phyloP scores from a whole-genome alignment of 2,888 invertebrate genomes.

The Drosophila neotestacea region DNA sequence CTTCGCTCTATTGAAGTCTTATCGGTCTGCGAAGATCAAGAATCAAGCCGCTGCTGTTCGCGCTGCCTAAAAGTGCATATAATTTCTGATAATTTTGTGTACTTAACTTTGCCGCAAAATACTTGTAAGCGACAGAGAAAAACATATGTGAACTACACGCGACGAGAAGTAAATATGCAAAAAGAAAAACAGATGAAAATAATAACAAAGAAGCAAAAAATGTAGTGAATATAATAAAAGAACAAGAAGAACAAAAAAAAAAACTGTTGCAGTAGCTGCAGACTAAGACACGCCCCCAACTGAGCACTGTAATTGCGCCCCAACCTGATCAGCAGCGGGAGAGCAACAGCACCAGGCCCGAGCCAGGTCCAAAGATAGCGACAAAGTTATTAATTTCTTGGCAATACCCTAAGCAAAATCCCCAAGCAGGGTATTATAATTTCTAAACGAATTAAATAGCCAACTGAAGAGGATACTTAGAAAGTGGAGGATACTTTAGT shows the following conservation, averaged over 20 bases:
- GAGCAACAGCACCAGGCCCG: slow-evolving; percentile 20
- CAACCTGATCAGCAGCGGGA: slow-evolving; percentile 65
- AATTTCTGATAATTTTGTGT: slow-evolving; percentile 80
- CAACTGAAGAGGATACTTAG: too few species aligned
- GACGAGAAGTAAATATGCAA: slow-evolving; percentile 43
- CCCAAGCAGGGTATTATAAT: background rate
- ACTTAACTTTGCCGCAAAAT: slow-evolving; percentile 65
- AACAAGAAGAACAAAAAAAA: slow-evolving; percentile 9
- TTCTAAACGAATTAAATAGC: background rate
- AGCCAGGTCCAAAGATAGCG: slow-evolving; percentile 21
- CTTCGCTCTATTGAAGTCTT: slow-evolving; percentile 40
- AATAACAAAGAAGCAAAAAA: slow-evolving; percentile 25
- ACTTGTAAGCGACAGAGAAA: slow-evolving; percentile 34
- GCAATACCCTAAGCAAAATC: slow-evolving; percentile 9
- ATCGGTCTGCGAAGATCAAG: slow-evolving; percentile 51
- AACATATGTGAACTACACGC: slow-evolving; percentile 42
- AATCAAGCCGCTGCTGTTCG: slow-evolving; percentile 34
- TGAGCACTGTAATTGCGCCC: slow-evolving; percentile 75
- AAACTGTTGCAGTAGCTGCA: slow-evolving; percentile 36
- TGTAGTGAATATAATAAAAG: slow-evolving; percentile 35
- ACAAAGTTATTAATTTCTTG: slow-evolving; percentile 29
- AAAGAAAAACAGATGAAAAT: slow-evolving; percentile 19
- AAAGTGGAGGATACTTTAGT: background rate
- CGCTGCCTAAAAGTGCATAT: slow-evolving; percentile 71
- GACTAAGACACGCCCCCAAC: slow-evolving; percentile 53